Base-by-base conservation (phyloP, 2,113 vertebrate genomes). In the Brachypteracias leptosomus region DNA sequence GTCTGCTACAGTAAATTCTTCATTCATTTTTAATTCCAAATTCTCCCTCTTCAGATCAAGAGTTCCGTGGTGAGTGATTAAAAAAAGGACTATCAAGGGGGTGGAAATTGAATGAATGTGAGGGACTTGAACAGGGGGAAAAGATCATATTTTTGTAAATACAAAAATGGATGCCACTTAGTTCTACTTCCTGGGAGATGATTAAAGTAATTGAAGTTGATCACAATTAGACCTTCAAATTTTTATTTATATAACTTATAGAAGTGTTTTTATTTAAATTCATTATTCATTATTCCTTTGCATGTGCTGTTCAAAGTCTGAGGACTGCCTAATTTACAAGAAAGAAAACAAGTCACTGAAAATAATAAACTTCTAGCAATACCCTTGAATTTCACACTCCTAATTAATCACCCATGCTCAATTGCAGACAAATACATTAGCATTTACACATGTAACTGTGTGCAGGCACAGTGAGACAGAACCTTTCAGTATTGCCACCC, bases 181-280 rank as follows among this genome's bases (percentile, higher is more conserved):
- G 40, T 86, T 87, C 54, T 89, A 36, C 71, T 88, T 28, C 22
- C 54, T 79, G 49, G 66, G 18, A 71, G 15, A 12, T 74, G 10
- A 81, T 83, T 87, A 54, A 77, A 80, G 51, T 91, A 84, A 84
- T 73, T 80, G 42, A 76, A 78, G 28, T 40, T 42, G 57, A 85
- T 77, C 28, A 46, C 66, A 65, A 6, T 95, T 90, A 88, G 73
- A 59, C 57, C 52, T 84, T 93, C 57, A 87, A 36, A 89, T 91
- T 52, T 81, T 22, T 75, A 65, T 61, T 52, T 81, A 25, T 75
- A 65, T 61, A 75, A 65, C 54, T 82, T 88, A 88, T 47, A 28
- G 47, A 73, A 68, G 15, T 28, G n/a, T 83, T 97, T 87, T 95
- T 72, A 76, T 94, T 89, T 72, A 91, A 93, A 88, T 89, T 76